Conservation (phyloP, 2,888 invertebrate species). For the Sminthurinus aureus region DNA sequence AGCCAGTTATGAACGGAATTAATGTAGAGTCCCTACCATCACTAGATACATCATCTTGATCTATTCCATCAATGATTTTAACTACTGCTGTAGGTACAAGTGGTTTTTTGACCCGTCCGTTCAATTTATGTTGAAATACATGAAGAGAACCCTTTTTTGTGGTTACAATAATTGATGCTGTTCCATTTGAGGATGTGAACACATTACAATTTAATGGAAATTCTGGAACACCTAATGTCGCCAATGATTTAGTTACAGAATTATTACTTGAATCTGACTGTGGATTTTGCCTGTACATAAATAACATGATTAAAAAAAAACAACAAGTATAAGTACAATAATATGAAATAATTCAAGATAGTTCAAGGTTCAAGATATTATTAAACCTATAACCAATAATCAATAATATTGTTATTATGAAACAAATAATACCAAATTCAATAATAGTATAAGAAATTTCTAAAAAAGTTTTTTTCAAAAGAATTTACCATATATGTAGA, state of each 20-base stretch:
- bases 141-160: conserved; percentile 82
- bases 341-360: too few relatives aligned
- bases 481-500: conserved; percentile 62
- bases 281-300: conserved; percentile 49
- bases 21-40: conserved; percentile 65
- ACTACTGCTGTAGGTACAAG: conserved; percentile 72
- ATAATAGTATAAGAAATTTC: too few relatives aligned
- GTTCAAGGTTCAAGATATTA: too few relatives aligned
- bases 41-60: conserved; percentile 41
- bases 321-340: too few relatives aligned
- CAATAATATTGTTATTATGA: too few relatives aligned
- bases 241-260: conserved; percentile 46
- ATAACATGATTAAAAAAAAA: not conserved
- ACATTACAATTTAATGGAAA: conserved; percentile 58
- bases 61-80: conserved; percentile 68
- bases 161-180: conserved; percentile 65
- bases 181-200: conserved; percentile 49
- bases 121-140: conserved; percentile 78
- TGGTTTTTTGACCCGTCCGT: conserved; percentile 74
- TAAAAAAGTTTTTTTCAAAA: not conserved
- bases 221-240: conserved; percentile 60
- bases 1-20: conserved; percentile 67
- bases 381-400: too few relatives aligned
- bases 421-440: too few relatives aligned
- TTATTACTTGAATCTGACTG: conserved; percentile 53